phyloP scores from a whole-genome alignment of 2,797 vertebrate species.

The Lagorchestes hirsutus region DNA sequence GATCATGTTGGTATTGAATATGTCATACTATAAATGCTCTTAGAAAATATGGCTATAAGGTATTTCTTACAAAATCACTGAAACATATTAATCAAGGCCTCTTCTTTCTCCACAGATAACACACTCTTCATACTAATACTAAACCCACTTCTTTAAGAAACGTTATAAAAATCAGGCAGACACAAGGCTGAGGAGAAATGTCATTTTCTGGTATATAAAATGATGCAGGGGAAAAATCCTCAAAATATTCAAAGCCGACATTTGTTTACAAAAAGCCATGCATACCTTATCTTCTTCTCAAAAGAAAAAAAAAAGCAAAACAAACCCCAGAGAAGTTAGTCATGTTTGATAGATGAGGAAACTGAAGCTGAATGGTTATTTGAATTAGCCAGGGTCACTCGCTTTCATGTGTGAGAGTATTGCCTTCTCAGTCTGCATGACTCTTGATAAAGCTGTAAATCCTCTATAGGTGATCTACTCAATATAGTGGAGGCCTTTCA shows the following conservation, averaged over 20 bases:
- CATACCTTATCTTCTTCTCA: neutral
- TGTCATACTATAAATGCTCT: conserved; percentile 12
- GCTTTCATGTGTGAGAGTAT: neutral
- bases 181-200: neutral
- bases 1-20: neutral
- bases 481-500: neutral
- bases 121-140: neutral
- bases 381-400: neutral
- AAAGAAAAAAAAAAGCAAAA: neutral
- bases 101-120: neutral
- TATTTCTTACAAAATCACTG: conserved; percentile 1
- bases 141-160: neutral
- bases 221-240: neutral
- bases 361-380: neutral
- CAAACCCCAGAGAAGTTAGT: neutral
- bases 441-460: neutral
- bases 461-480: neutral
- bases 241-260: neutral
- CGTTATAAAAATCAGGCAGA: neutral
- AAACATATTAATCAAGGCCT: neutral
- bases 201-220: neutral
- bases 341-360: neutral
- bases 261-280: neutral
- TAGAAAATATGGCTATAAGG: neutral
- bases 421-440: neutral